Percentiles rank a stretch among this genome's conserved stretches.
Evolutionary conservation across 2,888 invertebrate genomes (phyloP).

Genomic region (Melieria picta): DNA sequence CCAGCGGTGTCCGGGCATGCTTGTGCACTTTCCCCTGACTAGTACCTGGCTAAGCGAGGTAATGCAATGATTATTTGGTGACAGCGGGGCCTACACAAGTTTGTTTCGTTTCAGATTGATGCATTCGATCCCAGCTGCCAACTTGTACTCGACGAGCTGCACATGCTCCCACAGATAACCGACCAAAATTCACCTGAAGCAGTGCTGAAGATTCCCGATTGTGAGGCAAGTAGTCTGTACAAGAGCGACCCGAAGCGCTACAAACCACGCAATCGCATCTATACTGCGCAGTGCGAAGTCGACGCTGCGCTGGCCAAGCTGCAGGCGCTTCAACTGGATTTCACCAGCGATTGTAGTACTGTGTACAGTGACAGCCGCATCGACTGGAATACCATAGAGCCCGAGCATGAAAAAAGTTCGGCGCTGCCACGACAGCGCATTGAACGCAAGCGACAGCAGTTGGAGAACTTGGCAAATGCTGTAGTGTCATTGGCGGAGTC

Average conservation of each 20-base stretch:
- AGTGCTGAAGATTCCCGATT: conserved; percentile 53
- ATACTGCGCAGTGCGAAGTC: conserved; percentile 81
- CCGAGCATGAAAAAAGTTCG: conserved; percentile 80
- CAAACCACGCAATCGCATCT: conserved; percentile 77
- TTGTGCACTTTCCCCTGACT: conserved; percentile 70
- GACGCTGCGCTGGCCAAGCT: conserved; percentile 67
- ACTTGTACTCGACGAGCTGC: conserved; percentile 52
- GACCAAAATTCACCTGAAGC: not conserved
- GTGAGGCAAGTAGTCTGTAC: conserved; percentile 57
- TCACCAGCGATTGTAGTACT: conserved; percentile 51
- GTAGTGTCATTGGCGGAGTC: conserved; percentile 76
- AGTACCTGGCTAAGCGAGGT: conserved; percentile 72
- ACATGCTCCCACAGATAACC: conserved; percentile 35
- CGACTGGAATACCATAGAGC: conserved; percentile 76
- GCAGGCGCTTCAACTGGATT: conserved; percentile 54
- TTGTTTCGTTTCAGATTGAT: conserved; percentile 53
- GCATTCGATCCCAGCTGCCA: conserved; percentile 52
- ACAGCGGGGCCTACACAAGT: not conserved
- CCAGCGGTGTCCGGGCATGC: conserved; percentile 60
- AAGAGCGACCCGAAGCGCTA: conserved; percentile 82
- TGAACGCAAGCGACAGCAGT: conserved; percentile 83
- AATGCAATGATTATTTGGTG: conserved; percentile 6
- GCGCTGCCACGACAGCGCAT: conserved; percentile 80
- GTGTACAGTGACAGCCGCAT: conserved; percentile 62
- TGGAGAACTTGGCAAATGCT: conserved; percentile 84